Evolutionary conservation across 1,140 invertebrate genomes (phyloP), one percentile per base, ranked within the genome.

Genomic region (Dendrolimus punctatus): DNA sequence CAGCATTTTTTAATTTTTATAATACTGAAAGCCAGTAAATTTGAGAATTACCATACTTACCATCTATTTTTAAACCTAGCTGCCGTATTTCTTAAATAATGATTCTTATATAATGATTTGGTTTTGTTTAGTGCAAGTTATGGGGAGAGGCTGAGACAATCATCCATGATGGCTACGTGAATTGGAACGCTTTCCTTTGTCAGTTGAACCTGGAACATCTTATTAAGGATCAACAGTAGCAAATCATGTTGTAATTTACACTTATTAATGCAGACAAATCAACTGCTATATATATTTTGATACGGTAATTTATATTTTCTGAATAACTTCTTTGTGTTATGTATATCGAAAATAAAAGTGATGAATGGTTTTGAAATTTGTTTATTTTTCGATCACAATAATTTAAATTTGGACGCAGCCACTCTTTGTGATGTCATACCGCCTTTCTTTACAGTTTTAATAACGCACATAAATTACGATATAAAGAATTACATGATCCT

Each of bases 181-280:
- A 86, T 46, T 86, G 83, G 83, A 78, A 72, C 43, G 76, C 78
- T 6, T 86, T 86, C 66, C 67, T 86, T 6, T 86, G 83, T 49
- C 80, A 86, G 57, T 53, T 86, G n/a, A 85, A 85, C 51, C 60
- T 86, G 8, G 83, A 86, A 43, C 79, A 86, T 55, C 65, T 85
- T 0, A 79, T 86, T 5, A 84, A 83, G 52, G 76, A 80, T 39
- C 69, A 79, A 55, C 58, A 66, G 36, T 57, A 62, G 39, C 46
- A 51, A 54, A n/a, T 5, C 47, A 50, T 23, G 23, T 23, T 23
- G 23, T 23, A 23, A 23, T 23, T 23, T 23, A 23, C 23, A 3
- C 23, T 3, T 23, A 23, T 23, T 23, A 2, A 3, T 23, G 23
- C 23, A 23, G 23, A 23, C 3, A 23, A 23, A 2, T 23, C 23